Percentiles rank a stretch among this genome's conserved stretches.
Evolutionary conservation across 1,140 invertebrate species (phyloP).

Genomic region (Micrasema minimum): DNA sequence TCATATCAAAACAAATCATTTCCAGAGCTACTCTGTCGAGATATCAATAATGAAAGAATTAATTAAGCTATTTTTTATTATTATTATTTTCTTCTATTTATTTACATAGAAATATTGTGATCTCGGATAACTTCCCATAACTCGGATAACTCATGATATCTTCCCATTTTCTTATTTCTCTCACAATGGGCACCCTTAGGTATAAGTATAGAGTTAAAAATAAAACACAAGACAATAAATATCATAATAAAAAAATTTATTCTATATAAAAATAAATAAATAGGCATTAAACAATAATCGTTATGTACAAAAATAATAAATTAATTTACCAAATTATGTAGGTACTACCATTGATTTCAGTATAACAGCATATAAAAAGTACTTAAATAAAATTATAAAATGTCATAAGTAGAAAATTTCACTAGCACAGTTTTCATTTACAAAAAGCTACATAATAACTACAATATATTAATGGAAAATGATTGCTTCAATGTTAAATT

Average conservation of each 20-base stretch:
- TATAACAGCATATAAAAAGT: conserved; percentile 26
- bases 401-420: conserved; percentile 22
- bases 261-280: conserved; percentile 34
- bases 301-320: not conserved
- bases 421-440: conserved; percentile 12
- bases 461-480: not conserved
- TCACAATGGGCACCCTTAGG: too few relatives aligned
- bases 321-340: not conserved
- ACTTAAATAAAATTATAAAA: conserved; percentile 13
- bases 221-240: not conserved
- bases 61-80: too few relatives aligned
- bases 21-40: too few relatives aligned
- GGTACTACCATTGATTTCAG: not conserved
- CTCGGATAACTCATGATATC: too few relatives aligned
- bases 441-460: not conserved
- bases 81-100: too few relatives aligned
- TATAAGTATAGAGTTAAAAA: too few relatives aligned
- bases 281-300: conserved; percentile 8
- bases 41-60: too few relatives aligned
- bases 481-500: conserved; percentile 27
- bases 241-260: not conserved
- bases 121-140: too few relatives aligned
- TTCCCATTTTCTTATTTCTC: too few relatives aligned
- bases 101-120: too few relatives aligned
- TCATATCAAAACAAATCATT: too few relatives aligned